A percentile compares a stretch with the other conserved stretches of the same genome.
Conservation (phyloP, 2,113 vertebrate genomes). For the Caretta caretta region DNA sequence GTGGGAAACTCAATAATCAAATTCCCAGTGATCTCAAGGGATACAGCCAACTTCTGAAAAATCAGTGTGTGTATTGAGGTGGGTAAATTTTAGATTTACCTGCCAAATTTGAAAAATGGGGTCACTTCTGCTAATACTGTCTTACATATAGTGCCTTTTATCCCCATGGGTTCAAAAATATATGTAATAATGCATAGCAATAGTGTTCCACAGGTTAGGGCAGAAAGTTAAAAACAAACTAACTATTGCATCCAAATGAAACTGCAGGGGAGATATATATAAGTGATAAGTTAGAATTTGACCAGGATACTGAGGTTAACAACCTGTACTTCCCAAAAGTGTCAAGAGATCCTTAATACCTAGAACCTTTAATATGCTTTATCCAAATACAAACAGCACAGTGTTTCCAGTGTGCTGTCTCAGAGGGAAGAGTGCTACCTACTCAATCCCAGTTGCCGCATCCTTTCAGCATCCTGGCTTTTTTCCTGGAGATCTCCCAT, state of each 20-base stretch:
- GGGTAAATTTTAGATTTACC: background rate
- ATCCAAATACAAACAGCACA: background rate
- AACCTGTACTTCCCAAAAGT: background rate
- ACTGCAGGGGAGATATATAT: background rate
- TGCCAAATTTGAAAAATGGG: background rate
- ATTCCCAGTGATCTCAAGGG: background rate
- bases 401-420: background rate
- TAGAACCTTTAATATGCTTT: background rate
- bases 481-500: background rate
- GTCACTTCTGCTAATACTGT: background rate
- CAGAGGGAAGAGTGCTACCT: background rate
- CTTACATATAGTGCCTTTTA: background rate
- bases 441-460: rapidly evolving
- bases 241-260: background rate
- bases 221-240: background rate
- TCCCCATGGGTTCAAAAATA: background rate
- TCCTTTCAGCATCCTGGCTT: background rate
- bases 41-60: background rate
- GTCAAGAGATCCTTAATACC: background rate
- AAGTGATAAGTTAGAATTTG: background rate
- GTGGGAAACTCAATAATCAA: background rate
- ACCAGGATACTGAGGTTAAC: background rate
- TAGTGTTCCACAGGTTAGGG: background rate
- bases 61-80: background rate
- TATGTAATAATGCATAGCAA: background rate